Evolutionary conservation across 2,888 invertebrate genomes (phyloP).

Genomic region (Plebejus argus): DNA sequence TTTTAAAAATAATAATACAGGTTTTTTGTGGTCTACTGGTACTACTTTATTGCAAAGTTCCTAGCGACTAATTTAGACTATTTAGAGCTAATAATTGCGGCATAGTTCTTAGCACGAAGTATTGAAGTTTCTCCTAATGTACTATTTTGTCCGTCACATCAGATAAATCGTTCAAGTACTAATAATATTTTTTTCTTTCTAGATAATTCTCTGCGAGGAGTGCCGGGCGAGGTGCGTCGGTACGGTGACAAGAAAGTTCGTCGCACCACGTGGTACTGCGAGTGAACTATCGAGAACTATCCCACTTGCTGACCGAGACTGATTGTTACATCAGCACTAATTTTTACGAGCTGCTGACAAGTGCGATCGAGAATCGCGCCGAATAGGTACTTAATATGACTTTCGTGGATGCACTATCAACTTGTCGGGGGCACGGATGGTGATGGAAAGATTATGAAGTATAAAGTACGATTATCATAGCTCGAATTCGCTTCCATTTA

Average conservation of each 20-base stretch:
- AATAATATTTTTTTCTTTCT: slow-evolving; percentile 47
- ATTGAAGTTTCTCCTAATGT: background rate
- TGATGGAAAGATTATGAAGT: background rate
- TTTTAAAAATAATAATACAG: too few species aligned
- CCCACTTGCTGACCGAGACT: background rate
- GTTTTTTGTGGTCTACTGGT: too few species aligned
- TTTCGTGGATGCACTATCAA: background rate
- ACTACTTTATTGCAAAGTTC: too few species aligned
- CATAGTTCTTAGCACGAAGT: background rate
- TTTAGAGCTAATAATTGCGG: background rate
- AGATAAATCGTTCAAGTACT: background rate
- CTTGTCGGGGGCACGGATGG: background rate
- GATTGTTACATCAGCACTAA: background rate
- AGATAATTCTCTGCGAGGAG: slow-evolving; percentile 77
- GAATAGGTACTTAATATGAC: background rate
- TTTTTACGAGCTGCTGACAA: slow-evolving; percentile 1
- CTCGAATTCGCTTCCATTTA: background rate
- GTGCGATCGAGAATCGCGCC: background rate
- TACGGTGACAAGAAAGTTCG: slow-evolving; percentile 62
- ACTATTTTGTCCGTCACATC: background rate
- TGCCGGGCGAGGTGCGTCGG: slow-evolving; percentile 73
- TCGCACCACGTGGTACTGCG: slow-evolving; percentile 77
- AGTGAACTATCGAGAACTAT: slow-evolving; percentile 52
- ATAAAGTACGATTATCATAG: background rate
- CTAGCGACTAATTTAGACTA: too few species aligned